Conservation (phyloP, 2,888 invertebrate genomes). For the Epistrophella euchroma region DNA sequence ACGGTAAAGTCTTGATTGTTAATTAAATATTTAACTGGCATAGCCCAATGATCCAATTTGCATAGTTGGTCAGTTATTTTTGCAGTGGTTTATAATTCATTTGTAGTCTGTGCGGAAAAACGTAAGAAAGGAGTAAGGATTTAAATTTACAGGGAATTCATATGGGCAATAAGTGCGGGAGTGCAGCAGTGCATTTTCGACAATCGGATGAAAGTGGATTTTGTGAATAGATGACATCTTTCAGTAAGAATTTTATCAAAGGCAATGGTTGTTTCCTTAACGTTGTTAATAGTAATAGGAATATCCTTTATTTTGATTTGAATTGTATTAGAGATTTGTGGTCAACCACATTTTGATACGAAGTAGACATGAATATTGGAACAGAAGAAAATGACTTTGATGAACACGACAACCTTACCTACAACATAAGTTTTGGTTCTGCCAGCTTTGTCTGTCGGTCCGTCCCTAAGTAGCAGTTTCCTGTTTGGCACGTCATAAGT, state of each 20-base stretch:
- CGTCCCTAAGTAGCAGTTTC: no score
- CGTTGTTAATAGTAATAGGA: background rate
- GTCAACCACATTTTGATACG: background rate
- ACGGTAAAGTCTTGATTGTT: constrained; percentile 58
- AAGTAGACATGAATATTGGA: background rate
- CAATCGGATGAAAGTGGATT: background rate
- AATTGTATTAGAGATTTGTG: background rate
- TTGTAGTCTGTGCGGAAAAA: background rate
- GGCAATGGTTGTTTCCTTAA: background rate
- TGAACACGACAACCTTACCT: no score
- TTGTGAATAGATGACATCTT: background rate
- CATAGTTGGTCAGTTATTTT: constrained; percentile 59
- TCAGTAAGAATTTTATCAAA: background rate
- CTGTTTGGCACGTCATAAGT: no score
- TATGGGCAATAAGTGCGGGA: background rate
- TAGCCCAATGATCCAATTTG: constrained; percentile 67
- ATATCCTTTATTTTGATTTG: background rate
- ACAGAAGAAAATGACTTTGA: background rate
- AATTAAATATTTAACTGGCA: constrained; percentile 63
- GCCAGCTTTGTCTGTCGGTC: no score
- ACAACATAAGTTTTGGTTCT: no score
- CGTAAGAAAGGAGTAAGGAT: background rate
- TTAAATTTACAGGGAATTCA: background rate
- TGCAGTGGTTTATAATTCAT: constrained; percentile 22
- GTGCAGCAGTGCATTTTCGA: background rate